These are phyloP conservation scores for Drosophila macrothrix DNA, from an alignment of 2,888 invertebrate genomes.

Conservation along the genomic window DNA sequence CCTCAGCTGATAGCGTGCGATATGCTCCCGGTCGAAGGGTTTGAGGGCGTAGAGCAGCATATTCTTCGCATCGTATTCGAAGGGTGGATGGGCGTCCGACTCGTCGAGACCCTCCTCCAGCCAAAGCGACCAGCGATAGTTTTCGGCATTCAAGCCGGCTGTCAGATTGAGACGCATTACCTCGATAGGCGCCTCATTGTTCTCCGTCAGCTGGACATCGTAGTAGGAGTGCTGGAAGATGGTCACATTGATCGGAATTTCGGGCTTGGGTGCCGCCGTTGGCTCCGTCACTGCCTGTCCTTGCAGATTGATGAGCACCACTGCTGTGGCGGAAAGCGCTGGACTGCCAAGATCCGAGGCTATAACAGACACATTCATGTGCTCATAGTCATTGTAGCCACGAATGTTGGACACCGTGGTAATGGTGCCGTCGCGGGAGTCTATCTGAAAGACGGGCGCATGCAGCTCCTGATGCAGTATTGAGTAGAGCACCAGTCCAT, in stretches of 20 bases:
- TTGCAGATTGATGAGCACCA: constrained; percentile 89
- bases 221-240: constrained; percentile 90
- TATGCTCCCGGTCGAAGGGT: constrained; percentile 91
- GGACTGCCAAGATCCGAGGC: constrained; percentile 95
- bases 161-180: constrained; percentile 92
- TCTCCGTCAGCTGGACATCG: constrained; percentile 93
- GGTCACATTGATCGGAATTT: constrained; percentile 61
- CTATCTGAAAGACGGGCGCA: constrained; percentile 90
- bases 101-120: constrained; percentile 86
- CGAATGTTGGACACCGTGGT: constrained; percentile 89
- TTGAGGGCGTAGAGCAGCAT: constrained; percentile 91
- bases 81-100: constrained; percentile 85
- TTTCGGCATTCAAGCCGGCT: constrained; percentile 88
- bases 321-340: constrained; percentile 91
- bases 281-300: constrained; percentile 80
- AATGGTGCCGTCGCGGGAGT: constrained; percentile 93
- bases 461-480: constrained; percentile 88
- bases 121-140: constrained; percentile 88
- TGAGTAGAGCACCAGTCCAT: constrained; percentile 92
- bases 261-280: constrained; percentile 57
- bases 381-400: constrained; percentile 84
- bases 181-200: constrained; percentile 90
- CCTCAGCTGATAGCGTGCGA: constrained; percentile 87
- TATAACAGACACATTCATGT: constrained; percentile 91
- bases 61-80: constrained; percentile 91